Evolutionary conservation across 2,888 invertebrate species (phyloP).

Genomic region (Torymus aiolomorphi): DNA sequence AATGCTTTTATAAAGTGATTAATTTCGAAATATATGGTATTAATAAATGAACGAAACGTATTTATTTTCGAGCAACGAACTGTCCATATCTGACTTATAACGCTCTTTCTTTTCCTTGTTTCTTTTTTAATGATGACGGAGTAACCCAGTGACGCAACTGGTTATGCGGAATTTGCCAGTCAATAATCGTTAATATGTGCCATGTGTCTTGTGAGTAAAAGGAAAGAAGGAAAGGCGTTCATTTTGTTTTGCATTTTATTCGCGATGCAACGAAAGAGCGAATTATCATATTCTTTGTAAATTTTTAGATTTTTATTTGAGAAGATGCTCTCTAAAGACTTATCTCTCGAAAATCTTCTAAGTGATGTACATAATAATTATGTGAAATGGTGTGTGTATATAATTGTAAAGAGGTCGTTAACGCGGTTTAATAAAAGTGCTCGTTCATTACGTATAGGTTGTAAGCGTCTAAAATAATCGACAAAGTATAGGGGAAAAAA

Average conservation of each 20-base stretch:
- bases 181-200: conserved; percentile 56
- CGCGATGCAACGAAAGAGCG: conserved; percentile 19
- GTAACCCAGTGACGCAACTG: conserved; percentile 55
- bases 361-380: conserved; percentile 55
- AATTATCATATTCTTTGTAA: conserved; percentile 15
- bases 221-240: conserved; percentile 27
- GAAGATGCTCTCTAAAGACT: conserved; percentile 28
- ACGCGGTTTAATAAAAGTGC: conserved; percentile 37
- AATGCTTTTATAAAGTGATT: conserved; percentile 9
- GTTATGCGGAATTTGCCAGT: conserved; percentile 51
- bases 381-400: conserved; percentile 55
- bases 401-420: conserved; percentile 59
- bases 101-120: conserved; percentile 28
- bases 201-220: conserved; percentile 48
- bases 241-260: conserved; percentile 48
- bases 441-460: conserved; percentile 42
- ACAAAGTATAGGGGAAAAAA: conserved; percentile 9
- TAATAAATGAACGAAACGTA: not conserved
- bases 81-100: conserved; percentile 37
- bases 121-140: conserved; percentile 34
- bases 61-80: conserved; percentile 19
- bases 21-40: not conserved
- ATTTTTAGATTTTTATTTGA: conserved; percentile 42
- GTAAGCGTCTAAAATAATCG: conserved; percentile 45
- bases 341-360: conserved; percentile 13